phyloP scores from a whole-genome alignment of 2,888 invertebrate species.

The Lamproptera curius region DNA sequence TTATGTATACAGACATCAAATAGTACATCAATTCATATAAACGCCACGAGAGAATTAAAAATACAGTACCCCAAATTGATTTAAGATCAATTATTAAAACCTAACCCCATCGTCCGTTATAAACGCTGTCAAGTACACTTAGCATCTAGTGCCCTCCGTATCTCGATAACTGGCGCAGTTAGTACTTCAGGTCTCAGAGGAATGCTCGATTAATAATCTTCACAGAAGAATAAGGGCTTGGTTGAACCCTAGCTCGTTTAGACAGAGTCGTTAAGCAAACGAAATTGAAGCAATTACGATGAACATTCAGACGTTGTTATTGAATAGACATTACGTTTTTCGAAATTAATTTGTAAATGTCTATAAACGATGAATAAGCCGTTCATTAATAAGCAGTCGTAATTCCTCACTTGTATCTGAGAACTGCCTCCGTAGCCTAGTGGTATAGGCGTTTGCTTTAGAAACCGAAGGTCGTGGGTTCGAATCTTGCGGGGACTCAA shows the following conservation, averaged over 20 bases:
- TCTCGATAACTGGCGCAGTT: background rate
- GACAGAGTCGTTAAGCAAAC: background rate
- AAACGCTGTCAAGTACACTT: conserved; percentile 9
- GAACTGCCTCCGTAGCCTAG: too few species aligned
- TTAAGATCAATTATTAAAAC: background rate
- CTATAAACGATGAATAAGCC: too few species aligned
- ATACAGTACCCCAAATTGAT: background rate
- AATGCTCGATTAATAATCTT: conserved; percentile 8
- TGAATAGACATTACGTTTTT: too few species aligned
- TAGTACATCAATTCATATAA: too few species aligned
- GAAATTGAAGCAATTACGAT: background rate
- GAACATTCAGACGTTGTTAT: background rate
- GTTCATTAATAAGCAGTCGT: too few species aligned
- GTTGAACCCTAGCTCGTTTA: background rate
- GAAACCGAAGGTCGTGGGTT: too few species aligned
- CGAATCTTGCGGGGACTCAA: too few species aligned
- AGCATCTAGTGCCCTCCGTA: background rate
- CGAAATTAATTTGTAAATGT: too few species aligned
- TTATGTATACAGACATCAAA: too few species aligned
- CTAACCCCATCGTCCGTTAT: background rate
- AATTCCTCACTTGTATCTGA: too few species aligned
- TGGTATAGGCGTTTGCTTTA: too few species aligned
- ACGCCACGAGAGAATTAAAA: too few species aligned
- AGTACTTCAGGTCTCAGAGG: background rate
- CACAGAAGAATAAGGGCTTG: background rate